These are phyloP conservation scores for Drosophila grimshawi DNA, from an alignment of 1,140 invertebrate genomes.

Conservation along the genomic window DNA sequence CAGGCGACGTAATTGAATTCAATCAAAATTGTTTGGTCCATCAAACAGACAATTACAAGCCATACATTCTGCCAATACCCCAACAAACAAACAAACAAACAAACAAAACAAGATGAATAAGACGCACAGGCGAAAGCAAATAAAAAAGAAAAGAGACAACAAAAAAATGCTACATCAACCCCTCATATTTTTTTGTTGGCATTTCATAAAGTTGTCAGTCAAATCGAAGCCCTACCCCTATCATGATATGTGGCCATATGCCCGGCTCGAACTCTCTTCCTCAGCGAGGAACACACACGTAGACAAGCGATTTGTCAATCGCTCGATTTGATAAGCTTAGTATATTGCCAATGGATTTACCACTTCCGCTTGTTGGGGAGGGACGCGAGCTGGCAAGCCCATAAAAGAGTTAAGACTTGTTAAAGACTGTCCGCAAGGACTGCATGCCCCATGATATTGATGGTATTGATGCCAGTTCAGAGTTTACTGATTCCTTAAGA, in stretches of 20 bases:
- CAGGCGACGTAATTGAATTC: constrained; percentile 78
- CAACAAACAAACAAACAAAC: not conserved
- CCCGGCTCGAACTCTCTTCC: not conserved
- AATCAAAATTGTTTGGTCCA: constrained; percentile 84
- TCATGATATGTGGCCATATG: constrained; percentile 17
- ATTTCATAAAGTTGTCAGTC: constrained; percentile 67
- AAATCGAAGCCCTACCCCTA: constrained; percentile 10
- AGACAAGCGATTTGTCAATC: constrained; percentile 80
- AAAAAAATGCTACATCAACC: constrained; percentile 24
- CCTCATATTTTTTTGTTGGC: not conserved
- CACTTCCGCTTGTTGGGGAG: not conserved
- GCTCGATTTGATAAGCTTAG: constrained; percentile 72
- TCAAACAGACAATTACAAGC: constrained; percentile 82
- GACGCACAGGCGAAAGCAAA: not conserved
- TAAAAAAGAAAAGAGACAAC: not conserved
- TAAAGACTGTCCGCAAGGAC: not conserved
- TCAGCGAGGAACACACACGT: constrained; percentile 65
- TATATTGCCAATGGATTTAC: constrained; percentile 29
- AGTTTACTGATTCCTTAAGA: not conserved
- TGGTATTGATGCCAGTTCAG: not conserved
- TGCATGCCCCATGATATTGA: not conserved
- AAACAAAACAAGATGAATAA: constrained; percentile 3
- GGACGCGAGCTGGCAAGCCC: not conserved
- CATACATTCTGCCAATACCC: constrained; percentile 54
- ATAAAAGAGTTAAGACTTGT: constrained; percentile 21